Evolutionary conservation across 2,888 invertebrate species (phyloP), one percentile per base, ranked within the genome.

Genomic region (Syrista parreyssii): DNA sequence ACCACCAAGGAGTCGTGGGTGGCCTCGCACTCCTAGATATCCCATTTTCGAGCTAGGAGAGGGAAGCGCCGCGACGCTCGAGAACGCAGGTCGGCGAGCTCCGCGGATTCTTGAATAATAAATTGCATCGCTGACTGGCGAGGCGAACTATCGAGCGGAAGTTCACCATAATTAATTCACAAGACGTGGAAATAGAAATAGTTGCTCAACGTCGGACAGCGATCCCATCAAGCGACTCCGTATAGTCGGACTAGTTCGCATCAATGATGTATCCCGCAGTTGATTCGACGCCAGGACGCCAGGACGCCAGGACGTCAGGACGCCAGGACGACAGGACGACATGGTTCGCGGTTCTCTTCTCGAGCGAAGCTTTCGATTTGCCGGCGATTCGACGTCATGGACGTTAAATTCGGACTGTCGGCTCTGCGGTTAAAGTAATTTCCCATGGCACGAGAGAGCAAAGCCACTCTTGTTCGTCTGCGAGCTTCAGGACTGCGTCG

Each of bases 151-250:
- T 82, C 83, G 84, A 79, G 79, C 82, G 79, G 80, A 80, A 87
- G 88, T 86, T 84, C 82, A 83, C 82, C 85, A 88, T 89, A 87
- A 89, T 88, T 89, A 88, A 89, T 89, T 89, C 89, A 89, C 79
- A 79, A 86, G 83, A 84, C 84, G 84, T 85, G 88, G 85, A 87
- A 86, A 89, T 88, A 89, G 88, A 88, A 88, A 88, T 87, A 87
- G 84, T 71, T 32, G 31, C 71, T 71, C 71, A 32, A 71, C 32
- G 31, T 32, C 12, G 71, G 15, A 71, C 32, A 71, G 71, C n/a
- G 71, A 15, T 32, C 12, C 55, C 55, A 55, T 55, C 55, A 23
- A 55, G 55, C 55, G 55, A 55, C 55, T 55, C 23, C 55, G 55
- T 55, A 55, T 2, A 55, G 55, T 55, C 55, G 9, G 55, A 23